Base-by-base conservation (phyloP, 1,140 invertebrate genomes). In the Dinoponera quadriceps region DNA sequence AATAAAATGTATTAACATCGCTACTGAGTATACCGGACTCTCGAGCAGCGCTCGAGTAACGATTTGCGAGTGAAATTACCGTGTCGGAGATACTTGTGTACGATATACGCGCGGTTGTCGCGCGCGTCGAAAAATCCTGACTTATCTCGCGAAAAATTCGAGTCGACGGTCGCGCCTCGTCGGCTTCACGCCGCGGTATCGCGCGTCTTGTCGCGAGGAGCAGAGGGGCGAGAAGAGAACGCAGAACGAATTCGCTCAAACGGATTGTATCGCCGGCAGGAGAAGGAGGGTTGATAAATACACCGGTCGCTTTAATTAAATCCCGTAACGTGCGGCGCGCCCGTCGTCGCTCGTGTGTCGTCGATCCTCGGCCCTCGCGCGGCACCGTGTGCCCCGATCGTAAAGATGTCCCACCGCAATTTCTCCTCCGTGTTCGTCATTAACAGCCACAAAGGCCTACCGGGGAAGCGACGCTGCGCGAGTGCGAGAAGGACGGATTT, bases 361-460 rank as follows among this genome's bases (percentile, higher is more conserved):
- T 71, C 29, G 75, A 57, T 57, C 51, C 27, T 69, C 16, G 22
- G 74, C 29, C 29, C 59, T 33, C 44, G 73, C 72, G 20, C 29
- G 29, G 25, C 65, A 49, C 27, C 44, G 20, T 14, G 49, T 33
- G 13, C 20, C 27, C 44, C 51, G 75, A 69, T 78, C 75, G 75
- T 78, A 78, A 78, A 80, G 65, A 80, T 59, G 75, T 57, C 65
- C 22, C 33, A 33, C 22, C 22, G 75, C 14, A 80, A 71, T 80
- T 80, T 80, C 75, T 80, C 54, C 33, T 69, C 63, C 57, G 72
- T 54, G 65, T 71, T 80, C 22, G 75, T 71, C 54, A 80, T 80
- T 71, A 80, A 80, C 65, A n/a, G 51, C 65, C 51, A 80, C 75
- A 69, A 80, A 80, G 25, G 75, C 25, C 48, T 48, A 57, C 65